phyloP scores from a whole-genome alignment of 2,113 vertebrate species.

The Ammodytes marinus region DNA sequence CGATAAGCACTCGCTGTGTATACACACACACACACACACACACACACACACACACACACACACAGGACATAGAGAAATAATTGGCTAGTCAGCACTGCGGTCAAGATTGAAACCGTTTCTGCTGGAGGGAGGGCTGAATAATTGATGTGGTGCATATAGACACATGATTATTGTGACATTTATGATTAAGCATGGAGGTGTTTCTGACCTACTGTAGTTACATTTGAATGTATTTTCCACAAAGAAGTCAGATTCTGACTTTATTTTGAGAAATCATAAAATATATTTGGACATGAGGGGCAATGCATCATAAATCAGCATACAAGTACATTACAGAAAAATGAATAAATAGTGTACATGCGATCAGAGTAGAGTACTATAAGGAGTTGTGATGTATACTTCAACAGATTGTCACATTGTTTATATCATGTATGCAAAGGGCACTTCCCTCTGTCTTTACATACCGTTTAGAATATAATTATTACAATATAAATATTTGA shows the following conservation, averaged over 20 bases:
- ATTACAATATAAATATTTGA: no score
- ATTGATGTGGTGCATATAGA: slow-evolving; percentile 29
- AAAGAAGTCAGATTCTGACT: neutral
- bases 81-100: slow-evolving; percentile 29
- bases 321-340: no score
- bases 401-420: no score
- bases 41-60: no score
- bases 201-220: neutral
- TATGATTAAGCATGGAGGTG: neutral
- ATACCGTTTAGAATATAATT: no score
- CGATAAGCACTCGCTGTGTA: neutral
- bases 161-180: neutral
- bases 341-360: neutral
- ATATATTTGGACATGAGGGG: no score
- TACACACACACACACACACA: no score
- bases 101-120: slow-evolving; percentile 31
- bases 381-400: neutral
- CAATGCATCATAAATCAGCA: no score
- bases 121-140: slow-evolving; percentile 31
- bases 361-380: neutral
- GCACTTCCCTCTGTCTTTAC: no score
- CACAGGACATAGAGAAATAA: neutral
- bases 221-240: neutral
- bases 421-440: no score
- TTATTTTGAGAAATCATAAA: no score